Percentiles rank a stretch among this genome's conserved stretches.
Conservation (phyloP, 2,888 invertebrate species). For the Plagiodera versicolora region DNA sequence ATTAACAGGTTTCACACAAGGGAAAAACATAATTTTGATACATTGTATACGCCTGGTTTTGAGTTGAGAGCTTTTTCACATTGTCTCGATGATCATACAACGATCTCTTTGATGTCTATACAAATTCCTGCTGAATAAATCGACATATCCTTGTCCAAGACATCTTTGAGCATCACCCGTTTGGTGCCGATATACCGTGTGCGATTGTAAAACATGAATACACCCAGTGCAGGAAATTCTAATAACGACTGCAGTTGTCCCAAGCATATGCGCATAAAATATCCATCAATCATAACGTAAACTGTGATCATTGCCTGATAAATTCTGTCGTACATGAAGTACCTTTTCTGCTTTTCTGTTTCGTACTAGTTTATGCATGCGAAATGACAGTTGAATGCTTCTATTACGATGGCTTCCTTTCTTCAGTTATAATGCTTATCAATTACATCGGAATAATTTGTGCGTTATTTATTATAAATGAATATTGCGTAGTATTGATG, state of each 20-base stretch:
- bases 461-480: too few relatives aligned
- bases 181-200: background rate
- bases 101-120: too few relatives aligned
- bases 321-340: slow-evolving; percentile 24
- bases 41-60: too few relatives aligned
- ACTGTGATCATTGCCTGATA: slow-evolving; percentile 31
- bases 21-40: too few relatives aligned
- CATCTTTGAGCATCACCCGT: background rate
- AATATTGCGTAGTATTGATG: too few relatives aligned
- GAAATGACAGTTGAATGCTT: background rate
- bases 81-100: too few relatives aligned
- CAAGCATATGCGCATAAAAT: slow-evolving; percentile 37
- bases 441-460: too few relatives aligned
- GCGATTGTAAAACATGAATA: background rate
- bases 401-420: too few relatives aligned
- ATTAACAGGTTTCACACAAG: too few relatives aligned
- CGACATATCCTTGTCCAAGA: background rate
- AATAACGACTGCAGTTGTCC: background rate
- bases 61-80: too few relatives aligned
- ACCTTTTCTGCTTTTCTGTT: slow-evolving; percentile 6
- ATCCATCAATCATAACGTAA: slow-evolving; percentile 34
- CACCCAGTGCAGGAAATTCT: background rate
- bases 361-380: background rate
- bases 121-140: too few relatives aligned
- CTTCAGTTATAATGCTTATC: too few relatives aligned